Conservation (phyloP, 1,140 invertebrate genomes). For the Drosophila sp. region DNA sequence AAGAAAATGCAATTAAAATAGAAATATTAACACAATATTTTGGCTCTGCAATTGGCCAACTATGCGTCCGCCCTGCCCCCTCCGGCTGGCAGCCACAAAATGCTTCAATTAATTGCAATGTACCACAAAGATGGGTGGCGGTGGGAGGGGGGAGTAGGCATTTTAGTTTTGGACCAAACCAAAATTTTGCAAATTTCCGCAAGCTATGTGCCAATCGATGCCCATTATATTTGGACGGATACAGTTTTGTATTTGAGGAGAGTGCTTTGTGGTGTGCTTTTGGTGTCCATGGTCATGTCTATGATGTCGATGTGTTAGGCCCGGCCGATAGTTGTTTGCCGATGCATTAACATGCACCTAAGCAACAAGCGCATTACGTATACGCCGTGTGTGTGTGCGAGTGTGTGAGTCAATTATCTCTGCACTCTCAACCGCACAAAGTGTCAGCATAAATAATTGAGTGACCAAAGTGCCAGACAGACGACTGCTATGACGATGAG, state of each 20-base stretch:
- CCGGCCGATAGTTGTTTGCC: slow-evolving; percentile 56
- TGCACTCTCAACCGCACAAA: slow-evolving; percentile 58
- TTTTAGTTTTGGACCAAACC: slow-evolving; percentile 56
- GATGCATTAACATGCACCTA: slow-evolving; percentile 67
- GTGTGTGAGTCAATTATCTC: slow-evolving; percentile 58
- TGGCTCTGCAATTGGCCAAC: slow-evolving; percentile 17
- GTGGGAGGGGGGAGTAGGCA: background rate
- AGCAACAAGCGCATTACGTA: slow-evolving; percentile 53
- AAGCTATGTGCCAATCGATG: slow-evolving; percentile 51
- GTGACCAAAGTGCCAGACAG: slow-evolving; percentile 57
- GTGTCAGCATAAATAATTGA: slow-evolving; percentile 77
- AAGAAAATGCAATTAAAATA: slow-evolving; percentile 34
- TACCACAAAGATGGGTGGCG: slow-evolving; percentile 10
- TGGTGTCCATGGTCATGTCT: slow-evolving; percentile 69
- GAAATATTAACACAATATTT: slow-evolving; percentile 46
- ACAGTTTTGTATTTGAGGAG: slow-evolving; percentile 12
- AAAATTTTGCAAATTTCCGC: slow-evolving; percentile 66
- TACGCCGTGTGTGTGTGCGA: slow-evolving; percentile 57
- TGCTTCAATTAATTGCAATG: slow-evolving; percentile 63
- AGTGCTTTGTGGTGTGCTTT: slow-evolving; percentile 22
- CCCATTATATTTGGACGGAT: slow-evolving; percentile 57
- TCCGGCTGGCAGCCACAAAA: background rate
- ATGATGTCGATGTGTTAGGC: background rate
- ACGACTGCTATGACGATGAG: slow-evolving; percentile 44
- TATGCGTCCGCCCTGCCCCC: background rate